A percentile compares a stretch with the other conserved stretches of the same genome.
phyloP scores from a whole-genome alignment of 1,140 invertebrate genomes.

The Drosophila azteca region DNA sequence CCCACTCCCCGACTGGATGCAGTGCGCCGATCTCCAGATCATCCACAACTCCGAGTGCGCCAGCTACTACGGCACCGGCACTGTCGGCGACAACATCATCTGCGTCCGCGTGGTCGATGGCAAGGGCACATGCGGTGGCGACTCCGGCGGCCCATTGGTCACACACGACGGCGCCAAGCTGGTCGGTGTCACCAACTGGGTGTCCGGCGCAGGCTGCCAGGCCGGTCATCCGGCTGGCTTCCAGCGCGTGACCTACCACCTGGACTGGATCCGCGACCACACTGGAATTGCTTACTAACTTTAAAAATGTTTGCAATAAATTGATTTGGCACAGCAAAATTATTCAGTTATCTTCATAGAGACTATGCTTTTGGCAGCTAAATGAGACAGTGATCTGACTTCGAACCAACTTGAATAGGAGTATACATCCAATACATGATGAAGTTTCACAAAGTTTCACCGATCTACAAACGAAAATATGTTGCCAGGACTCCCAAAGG shows the following conservation, averaged over 20 bases:
- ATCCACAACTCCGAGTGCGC: slow-evolving; percentile 38
- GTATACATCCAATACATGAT: no score
- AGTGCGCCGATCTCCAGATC: slow-evolving; percentile 44
- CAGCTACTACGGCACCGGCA: slow-evolving; percentile 21
- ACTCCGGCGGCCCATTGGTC: slow-evolving; percentile 85
- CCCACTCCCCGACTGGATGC: slow-evolving; percentile 33
- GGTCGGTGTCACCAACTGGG: slow-evolving; percentile 84
- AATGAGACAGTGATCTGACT: no score
- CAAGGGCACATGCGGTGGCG: slow-evolving; percentile 77
- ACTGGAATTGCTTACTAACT: slow-evolving; percentile 29
- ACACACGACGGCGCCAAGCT: slow-evolving; percentile 77
- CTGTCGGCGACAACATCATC: slow-evolving; percentile 38
- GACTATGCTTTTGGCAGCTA: no score
- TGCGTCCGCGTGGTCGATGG: slow-evolving; percentile 41
- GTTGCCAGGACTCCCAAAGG: no score
- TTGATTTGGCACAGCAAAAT: background rate
- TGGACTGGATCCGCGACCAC: slow-evolving; percentile 45
- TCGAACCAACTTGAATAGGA: no score
- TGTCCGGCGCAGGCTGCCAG: slow-evolving; percentile 26
- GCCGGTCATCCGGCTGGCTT: slow-evolving; percentile 36
- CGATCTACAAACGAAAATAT: no score
- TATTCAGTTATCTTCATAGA: no score
- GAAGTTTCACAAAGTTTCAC: no score
- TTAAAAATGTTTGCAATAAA: slow-evolving; percentile 4
- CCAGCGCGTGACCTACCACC: slow-evolving; percentile 37